Base-by-base conservation (phyloP, 2,888 invertebrate genomes). In the Eupithecia tripunctaria region DNA sequence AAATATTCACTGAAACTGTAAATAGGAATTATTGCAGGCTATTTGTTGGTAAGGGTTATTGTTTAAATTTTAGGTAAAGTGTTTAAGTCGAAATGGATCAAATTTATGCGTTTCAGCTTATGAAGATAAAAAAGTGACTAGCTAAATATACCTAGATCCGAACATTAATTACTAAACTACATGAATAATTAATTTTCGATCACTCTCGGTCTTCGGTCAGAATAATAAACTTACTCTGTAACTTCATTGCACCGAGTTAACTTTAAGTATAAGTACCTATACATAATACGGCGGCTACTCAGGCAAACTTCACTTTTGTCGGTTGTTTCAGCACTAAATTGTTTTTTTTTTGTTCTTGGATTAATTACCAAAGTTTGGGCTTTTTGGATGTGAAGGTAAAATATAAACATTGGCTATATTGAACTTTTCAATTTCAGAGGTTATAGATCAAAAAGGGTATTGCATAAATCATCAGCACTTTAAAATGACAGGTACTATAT, bases 121-220 rank as follows among this genome's bases (percentile, higher is more conserved):
- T 18, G 43, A 43, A 18, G 21, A 25, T 56, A 25, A 25, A 10
- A 21, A 56, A 25, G 14, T 12, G 18, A 60, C 7, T 59, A 59
- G 3, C 47, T 47, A 6, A 47, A n/a, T 47, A n/a, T 10, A n/a
- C n/a, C n/a, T n/a, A 51, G n/a, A n/a, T 47, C 1, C n/a, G 7
- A 8, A 47, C n/a, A 47, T 10, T n/a, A 8, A 8, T 32, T 67
- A 18, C 15, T 25, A 51, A 68, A 64, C 67, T 62, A 66, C 59
- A 64, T 76, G 63, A 72, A 76, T 75, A 74, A 77, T 72, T 72
- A 74, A 77, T 72, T 73, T 79, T 76, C 74, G 67, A 78, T 77
- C 32, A 78, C 70, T 74, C 76, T 69, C 25, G 25, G 56, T 56
- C 25, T 56, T 56, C 56, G 36, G 67, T 38, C 36, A 59, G 73